These are phyloP conservation scores for Phocoena phocoena DNA, from an alignment of 2,113 vertebrate species.

Conservation along the genomic window DNA sequence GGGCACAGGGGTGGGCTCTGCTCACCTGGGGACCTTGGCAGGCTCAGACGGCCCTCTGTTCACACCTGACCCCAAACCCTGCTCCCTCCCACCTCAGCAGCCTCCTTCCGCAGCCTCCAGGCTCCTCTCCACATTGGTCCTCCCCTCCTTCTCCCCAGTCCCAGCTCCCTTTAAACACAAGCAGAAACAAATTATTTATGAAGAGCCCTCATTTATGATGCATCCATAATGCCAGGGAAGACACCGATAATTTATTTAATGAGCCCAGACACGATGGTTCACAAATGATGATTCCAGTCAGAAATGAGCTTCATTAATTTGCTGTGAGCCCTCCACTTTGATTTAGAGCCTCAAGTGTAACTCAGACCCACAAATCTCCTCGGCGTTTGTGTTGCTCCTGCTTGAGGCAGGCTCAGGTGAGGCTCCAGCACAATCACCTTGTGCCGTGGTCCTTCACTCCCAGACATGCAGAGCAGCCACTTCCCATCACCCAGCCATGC, in stretches of 20 bases:
- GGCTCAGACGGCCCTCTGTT: neutral
- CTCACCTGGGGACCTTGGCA: neutral
- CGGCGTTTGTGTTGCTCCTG: neutral
- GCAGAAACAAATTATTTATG: slow-evolving; percentile 85
- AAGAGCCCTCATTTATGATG: slow-evolving; percentile 84
- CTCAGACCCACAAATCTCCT: slow-evolving; percentile 61
- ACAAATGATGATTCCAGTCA: slow-evolving; percentile 83
- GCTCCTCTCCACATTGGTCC: too few species aligned
- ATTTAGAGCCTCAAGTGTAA: slow-evolving; percentile 77
- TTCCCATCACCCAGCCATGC: neutral
- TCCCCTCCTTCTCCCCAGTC: neutral
- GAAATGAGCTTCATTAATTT: slow-evolving; percentile 88
- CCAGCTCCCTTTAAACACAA: slow-evolving; percentile 73
- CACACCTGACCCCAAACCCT: neutral
- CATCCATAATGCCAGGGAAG: slow-evolving; percentile 85
- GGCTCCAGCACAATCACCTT: neutral
- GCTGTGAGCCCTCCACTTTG: slow-evolving; percentile 78
- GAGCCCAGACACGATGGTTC: slow-evolving; percentile 85
- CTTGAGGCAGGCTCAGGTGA: neutral
- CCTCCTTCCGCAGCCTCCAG: neutral
- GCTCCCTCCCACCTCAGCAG: neutral
- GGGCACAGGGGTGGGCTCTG: neutral
- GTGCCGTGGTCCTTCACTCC: neutral
- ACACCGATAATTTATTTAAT: slow-evolving; percentile 88
- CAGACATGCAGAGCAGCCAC: accelerated